Evolutionary conservation across 1,140 invertebrate genomes (phyloP).

Genomic region (Aphaenogaster floridana): DNA sequence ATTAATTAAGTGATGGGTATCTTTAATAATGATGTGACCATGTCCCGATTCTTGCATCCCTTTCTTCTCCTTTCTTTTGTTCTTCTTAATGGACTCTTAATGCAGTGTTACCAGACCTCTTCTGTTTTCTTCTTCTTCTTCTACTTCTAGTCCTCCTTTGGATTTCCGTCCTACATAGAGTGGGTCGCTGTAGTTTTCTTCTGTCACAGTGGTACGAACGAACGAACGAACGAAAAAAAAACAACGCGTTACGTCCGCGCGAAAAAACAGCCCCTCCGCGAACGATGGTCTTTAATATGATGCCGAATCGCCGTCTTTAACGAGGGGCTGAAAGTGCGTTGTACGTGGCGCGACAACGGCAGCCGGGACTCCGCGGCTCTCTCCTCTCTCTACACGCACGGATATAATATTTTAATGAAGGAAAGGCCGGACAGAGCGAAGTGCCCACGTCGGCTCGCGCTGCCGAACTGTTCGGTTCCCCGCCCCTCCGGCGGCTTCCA

Average conservation of each 20-base stretch:
- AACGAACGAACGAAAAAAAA: slow-evolving; percentile 51
- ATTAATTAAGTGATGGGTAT: slow-evolving; percentile 59
- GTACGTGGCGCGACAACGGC: slow-evolving; percentile 67
- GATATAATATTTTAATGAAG: slow-evolving; percentile 86
- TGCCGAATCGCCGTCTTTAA: not conserved
- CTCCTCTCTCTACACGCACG: slow-evolving; percentile 72
- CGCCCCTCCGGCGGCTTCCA: slow-evolving; percentile 82
- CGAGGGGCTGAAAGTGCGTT: slow-evolving; percentile 72
- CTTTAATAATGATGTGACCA: slow-evolving; percentile 71
- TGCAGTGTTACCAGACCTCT: not conserved
- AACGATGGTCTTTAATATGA: slow-evolving; percentile 22
- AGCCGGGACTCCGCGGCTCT: slow-evolving; percentile 71
- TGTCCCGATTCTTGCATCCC: not conserved
- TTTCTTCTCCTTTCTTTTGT: not conserved
- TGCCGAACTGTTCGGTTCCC: slow-evolving; percentile 86
- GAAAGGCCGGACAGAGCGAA: slow-evolving; percentile 86
- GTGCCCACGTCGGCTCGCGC: slow-evolving; percentile 87
- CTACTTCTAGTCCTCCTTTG: too few species aligned
- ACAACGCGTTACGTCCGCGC: slow-evolving; percentile 52
- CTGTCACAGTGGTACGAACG: not conserved
- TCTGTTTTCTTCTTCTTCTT: too few species aligned
- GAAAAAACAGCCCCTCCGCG: slow-evolving; percentile 64
- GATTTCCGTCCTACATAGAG: not conserved
- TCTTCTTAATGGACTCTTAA: not conserved
- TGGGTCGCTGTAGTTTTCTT: not conserved